A percentile compares a stretch with the other conserved stretches of the same genome.
These are phyloP conservation scores for Diadophis punctatus DNA, from an alignment of 2,113 vertebrate genomes.

Conservation along the genomic window DNA sequence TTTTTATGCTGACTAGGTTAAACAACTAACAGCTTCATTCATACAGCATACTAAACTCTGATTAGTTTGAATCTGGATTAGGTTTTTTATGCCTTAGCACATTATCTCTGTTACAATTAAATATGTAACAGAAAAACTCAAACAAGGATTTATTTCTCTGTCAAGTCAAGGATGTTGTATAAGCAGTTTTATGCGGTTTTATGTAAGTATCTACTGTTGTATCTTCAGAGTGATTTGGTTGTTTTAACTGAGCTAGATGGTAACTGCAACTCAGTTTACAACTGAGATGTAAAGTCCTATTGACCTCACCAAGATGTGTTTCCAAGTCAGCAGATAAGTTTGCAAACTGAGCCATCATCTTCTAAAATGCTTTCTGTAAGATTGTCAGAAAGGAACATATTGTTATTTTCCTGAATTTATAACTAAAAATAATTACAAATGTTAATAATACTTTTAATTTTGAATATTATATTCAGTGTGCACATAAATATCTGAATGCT, in stretches of 20 bases:
- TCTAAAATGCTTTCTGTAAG: not conserved
- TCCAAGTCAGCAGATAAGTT: not conserved
- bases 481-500: slow-evolving; percentile 28
- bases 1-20: not conserved
- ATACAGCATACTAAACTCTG: not conserved
- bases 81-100: not conserved
- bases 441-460: not conserved
- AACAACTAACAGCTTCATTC: not conserved
- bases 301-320: not conserved
- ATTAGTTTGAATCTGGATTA: not conserved
- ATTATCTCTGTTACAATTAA: not conserved
- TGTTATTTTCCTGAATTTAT: not conserved
- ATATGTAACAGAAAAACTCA: not conserved
- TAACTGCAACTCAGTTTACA: not conserved
- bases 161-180: not conserved
- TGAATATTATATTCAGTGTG: not conserved
- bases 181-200: not conserved
- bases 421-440: not conserved
- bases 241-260: not conserved
- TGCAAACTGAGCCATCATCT: not conserved
- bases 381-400: not conserved
- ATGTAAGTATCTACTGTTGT: not conserved
- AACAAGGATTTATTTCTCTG: not conserved
- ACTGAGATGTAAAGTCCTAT: not conserved
- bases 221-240: not conserved